phyloP scores from a whole-genome alignment of 2,888 invertebrate genomes.

The Syrphus vitripennis region DNA sequence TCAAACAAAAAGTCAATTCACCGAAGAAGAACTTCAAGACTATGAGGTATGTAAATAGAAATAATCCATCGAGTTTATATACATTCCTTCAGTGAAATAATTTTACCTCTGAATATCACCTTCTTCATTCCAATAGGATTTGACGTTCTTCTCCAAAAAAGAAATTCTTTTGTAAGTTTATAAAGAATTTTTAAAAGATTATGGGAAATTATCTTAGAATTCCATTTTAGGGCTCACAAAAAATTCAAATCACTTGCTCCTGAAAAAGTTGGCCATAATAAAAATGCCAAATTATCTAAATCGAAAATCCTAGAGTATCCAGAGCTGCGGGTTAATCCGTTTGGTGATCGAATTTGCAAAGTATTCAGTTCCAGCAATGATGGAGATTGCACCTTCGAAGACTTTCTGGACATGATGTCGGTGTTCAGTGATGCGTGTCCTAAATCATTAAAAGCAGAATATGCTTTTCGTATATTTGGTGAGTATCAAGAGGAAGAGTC shows the following conservation, averaged over 20 bases:
- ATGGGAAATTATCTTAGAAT: neutral
- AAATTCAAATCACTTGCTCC: constrained; percentile 95
- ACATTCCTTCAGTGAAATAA: constrained; percentile 40
- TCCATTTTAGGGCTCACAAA: constrained; percentile 88
- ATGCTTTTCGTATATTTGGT: constrained; percentile 98
- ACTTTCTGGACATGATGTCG: constrained; percentile 98
- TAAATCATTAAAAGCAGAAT: constrained; percentile 95
- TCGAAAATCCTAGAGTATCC: constrained; percentile 92
- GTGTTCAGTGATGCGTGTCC: constrained; percentile 96
- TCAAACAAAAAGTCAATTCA: constrained; percentile 91
- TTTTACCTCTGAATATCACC: constrained; percentile 70
- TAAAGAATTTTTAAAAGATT: neutral
- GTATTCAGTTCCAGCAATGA: constrained; percentile 94
- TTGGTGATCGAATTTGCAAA: constrained; percentile 94
- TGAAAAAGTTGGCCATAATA: constrained; percentile 93
- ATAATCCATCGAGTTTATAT: neutral
- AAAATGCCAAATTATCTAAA: constrained; percentile 93
- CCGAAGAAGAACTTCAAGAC: constrained; percentile 93
- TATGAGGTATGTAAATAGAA: constrained; percentile 89
- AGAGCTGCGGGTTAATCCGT: constrained; percentile 94
- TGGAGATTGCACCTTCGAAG: constrained; percentile 96
- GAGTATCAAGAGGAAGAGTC: constrained; percentile 77
- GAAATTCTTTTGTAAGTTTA: constrained; percentile 93
- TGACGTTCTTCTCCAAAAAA: constrained; percentile 96
- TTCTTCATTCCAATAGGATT: constrained; percentile 84